Evolutionary conservation across 2,797 vertebrate species (phyloP).

Genomic region (Lateolabrax maculatus): DNA sequence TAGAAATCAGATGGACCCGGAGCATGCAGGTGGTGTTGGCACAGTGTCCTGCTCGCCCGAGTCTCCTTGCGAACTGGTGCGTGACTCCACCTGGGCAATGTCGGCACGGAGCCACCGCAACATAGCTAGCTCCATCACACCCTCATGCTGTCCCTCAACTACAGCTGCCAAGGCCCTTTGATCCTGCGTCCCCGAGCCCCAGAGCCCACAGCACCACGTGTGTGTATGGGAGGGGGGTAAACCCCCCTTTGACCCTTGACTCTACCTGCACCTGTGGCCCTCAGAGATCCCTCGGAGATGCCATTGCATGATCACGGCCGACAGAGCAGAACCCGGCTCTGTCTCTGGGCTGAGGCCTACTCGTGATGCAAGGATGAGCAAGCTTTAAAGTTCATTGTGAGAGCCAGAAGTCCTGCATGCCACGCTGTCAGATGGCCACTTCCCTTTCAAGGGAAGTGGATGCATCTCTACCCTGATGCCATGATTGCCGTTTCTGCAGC

Average conservation of each 20-base stretch:
- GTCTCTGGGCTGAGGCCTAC: slow-evolving; percentile 18
- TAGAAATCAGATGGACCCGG: not conserved
- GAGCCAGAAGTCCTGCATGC: slow-evolving; percentile 28
- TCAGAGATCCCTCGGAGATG: slow-evolving; percentile 38
- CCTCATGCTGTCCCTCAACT: slow-evolving; percentile 37
- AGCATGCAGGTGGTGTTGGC: slow-evolving; percentile 7
- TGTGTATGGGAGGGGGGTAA: slow-evolving; percentile 17
- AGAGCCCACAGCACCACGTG: slow-evolving; percentile 51
- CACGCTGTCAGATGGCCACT: not conserved
- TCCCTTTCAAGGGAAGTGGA: not conserved
- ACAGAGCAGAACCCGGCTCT: slow-evolving; percentile 41
- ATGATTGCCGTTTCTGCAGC: slow-evolving; percentile 8
- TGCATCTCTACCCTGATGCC: slow-evolving; percentile 16
- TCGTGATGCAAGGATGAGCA: slow-evolving; percentile 46
- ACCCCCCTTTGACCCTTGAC: slow-evolving; percentile 53
- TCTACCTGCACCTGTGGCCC: slow-evolving; percentile 69
- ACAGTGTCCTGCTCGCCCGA: not conserved
- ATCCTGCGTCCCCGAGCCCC: slow-evolving; percentile 46
- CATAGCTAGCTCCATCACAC: slow-evolving; percentile 42
- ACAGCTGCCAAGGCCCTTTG: slow-evolving; percentile 42
- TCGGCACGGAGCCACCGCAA: slow-evolving; percentile 3
- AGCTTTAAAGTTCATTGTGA: slow-evolving; percentile 13
- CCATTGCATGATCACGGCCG: slow-evolving; percentile 54
- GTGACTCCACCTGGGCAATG: slow-evolving; percentile 39
- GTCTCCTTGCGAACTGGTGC: slow-evolving; percentile 36